Evolutionary conservation across 2,113 vertebrate genomes (phyloP).

Genomic region (Butastur rufipennis): DNA sequence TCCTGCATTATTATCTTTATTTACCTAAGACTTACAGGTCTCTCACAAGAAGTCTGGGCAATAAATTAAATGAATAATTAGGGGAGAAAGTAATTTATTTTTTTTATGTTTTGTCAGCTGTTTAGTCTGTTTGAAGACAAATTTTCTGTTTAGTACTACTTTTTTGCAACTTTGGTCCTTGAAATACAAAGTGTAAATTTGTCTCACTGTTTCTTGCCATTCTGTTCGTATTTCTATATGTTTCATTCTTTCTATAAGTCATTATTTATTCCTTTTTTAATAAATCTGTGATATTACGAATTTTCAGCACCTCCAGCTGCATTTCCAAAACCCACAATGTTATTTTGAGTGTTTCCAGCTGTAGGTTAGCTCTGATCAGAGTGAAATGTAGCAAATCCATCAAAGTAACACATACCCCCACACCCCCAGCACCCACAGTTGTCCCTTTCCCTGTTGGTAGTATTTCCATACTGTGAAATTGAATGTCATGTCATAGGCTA

Average conservation of each 20-base stretch:
- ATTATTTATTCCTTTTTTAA: neutral
- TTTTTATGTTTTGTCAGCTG: neutral
- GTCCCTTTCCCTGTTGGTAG: neutral
- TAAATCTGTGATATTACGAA: neutral
- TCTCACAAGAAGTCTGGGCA: neutral
- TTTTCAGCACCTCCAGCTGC: neutral
- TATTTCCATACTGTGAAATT: neutral
- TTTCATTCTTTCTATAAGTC: neutral
- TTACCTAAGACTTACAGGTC: neutral
- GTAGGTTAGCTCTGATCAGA: neutral
- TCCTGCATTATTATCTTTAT: neutral
- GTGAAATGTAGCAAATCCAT: neutral
- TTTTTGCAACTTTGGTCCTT: neutral
- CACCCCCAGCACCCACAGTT: neutral
- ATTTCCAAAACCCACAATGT: neutral
- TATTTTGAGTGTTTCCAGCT: neutral
- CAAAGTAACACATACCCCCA: neutral
- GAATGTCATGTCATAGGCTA: neutral
- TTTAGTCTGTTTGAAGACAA: neutral
- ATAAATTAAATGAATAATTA: neutral
- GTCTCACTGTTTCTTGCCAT: neutral
- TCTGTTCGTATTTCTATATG: neutral
- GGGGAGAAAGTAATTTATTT: neutral
- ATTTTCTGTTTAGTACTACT: neutral
- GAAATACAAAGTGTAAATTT: neutral